Conservation (phyloP, 2,888 invertebrate species). For the Anaspis maculata region DNA sequence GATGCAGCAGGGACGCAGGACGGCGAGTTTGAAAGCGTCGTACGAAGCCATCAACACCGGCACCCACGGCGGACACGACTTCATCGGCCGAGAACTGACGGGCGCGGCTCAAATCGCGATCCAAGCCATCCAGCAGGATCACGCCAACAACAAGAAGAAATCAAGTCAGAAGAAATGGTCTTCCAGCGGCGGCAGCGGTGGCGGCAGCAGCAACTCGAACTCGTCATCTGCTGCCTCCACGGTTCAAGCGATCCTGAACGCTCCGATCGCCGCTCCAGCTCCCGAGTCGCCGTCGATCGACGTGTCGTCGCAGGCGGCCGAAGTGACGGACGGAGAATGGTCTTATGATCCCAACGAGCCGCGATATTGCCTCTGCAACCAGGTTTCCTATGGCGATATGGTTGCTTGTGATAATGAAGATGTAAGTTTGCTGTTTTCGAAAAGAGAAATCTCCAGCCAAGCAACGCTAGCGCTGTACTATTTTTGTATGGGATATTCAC, state of each 20-base stretch:
- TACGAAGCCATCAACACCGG: slow-evolving; percentile 81
- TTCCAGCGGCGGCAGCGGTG: no score
- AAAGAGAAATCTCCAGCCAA: no score
- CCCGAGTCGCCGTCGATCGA: slow-evolving; percentile 42
- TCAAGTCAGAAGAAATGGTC: slow-evolving; percentile 44
- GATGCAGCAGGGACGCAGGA: slow-evolving; percentile 91
- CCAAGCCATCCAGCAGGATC: slow-evolving; percentile 54
- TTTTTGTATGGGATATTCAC: no score
- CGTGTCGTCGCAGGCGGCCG: slow-evolving; percentile 44
- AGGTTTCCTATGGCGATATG: slow-evolving; percentile 97
- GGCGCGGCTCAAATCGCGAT: slow-evolving; percentile 66
- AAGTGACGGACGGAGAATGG: slow-evolving; percentile 73
- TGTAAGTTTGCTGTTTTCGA: slow-evolving; percentile 51
- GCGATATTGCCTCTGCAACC: slow-evolving; percentile 92
- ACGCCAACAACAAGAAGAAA: slow-evolving; percentile 54
- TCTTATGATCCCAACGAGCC: slow-evolving; percentile 95
- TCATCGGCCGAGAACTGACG: slow-evolving; percentile 62
- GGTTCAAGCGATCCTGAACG: slow-evolving; percentile 40
- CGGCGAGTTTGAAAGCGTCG: slow-evolving; percentile 89
- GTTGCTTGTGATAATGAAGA: slow-evolving; percentile 98
- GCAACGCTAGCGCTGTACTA: no score
- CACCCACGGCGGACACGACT: slow-evolving; percentile 50
- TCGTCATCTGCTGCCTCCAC: slow-evolving; percentile 24
- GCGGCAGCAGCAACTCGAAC: slow-evolving; percentile 21
- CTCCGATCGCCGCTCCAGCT: slow-evolving; percentile 30